Base-by-base conservation (phyloP, 2,797 vertebrate species). In the Danionella dracula region DNA sequence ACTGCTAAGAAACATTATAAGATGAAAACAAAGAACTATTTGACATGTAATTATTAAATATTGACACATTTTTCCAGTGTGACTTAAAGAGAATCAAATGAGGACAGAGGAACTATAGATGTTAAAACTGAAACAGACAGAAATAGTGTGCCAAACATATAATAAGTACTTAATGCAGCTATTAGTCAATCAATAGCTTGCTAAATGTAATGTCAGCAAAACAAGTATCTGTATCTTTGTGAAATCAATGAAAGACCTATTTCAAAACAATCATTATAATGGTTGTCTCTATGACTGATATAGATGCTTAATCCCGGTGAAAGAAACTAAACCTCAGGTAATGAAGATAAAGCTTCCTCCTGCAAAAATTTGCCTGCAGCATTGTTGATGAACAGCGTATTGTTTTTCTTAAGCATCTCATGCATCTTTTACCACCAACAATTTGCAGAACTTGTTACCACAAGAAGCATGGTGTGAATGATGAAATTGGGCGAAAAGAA, bases 381-480 rank as follows among this genome's bases (percentile, higher is more conserved):
- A 34, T 16, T 34, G 20, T 44, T 59, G 61, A 76, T 74, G 73
- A 76, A 74, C 68, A 55, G 60, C 50, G 60, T 45, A 63, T 68
- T 71, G 71, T 74, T 74, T 74, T 65, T 48, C 57, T 74, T 49
- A 68, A 74, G 57, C 71, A 68, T 66, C 61, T 50, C 71, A 76
- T 71, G 42, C 68, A 74, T 76, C 71, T 71, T 73, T 65, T 40
- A 46, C 64, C 29, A 11, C 34, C 44, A 54, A 44, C 27, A 37
- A 23, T 70, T 73, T 70, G 73, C 50, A 1, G 1, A 44, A 53
- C 66, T 55, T 62, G 50, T 66, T 51, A 57, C 50, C 37, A 20
- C 23, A 21, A 44, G 55, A 57, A 71, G 56, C 37, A 38, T 10
- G 2, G 8, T 7, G 1, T 27, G 53, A 51, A 10, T 40, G 53